Evolutionary conservation across 2,888 invertebrate species (phyloP).

Genomic region (Lasius platythorax): DNA sequence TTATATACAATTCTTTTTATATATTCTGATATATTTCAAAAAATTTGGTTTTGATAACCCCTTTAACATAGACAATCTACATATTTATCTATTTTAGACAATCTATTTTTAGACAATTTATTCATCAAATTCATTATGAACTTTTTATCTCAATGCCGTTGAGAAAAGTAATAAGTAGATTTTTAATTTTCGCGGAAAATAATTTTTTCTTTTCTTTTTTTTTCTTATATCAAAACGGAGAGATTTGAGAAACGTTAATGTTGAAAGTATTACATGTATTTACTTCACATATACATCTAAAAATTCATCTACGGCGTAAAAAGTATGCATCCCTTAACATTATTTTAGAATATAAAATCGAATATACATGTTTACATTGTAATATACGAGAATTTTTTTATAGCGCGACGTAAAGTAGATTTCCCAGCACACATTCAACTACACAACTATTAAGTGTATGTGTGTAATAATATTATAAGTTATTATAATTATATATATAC

Average conservation of each 20-base stretch:
- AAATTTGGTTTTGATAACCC: neutral
- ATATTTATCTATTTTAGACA: neutral
- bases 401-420: constrained; percentile 73
- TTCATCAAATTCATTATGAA: neutral
- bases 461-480: neutral
- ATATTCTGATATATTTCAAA: neutral
- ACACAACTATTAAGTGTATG: neutral
- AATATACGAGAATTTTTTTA: constrained; percentile 57
- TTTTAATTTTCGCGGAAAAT: constrained; percentile 13
- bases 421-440: constrained; percentile 11
- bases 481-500: neutral
- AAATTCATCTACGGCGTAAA: constrained; percentile 43
- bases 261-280: constrained; percentile 15
- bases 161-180: neutral
- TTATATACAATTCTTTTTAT: neutral
- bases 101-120: neutral
- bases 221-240: constrained; percentile 20
- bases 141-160: neutral
- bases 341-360: constrained; percentile 80
- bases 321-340: constrained; percentile 55
- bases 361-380: constrained; percentile 70
- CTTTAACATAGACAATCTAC: neutral
- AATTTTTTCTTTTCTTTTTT: constrained; percentile 6
- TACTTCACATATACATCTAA: constrained; percentile 26
- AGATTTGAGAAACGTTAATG: constrained; percentile 18